Evolutionary conservation across 2,797 vertebrate genomes (phyloP).

Genomic region (Enteromius argenteus): DNA sequence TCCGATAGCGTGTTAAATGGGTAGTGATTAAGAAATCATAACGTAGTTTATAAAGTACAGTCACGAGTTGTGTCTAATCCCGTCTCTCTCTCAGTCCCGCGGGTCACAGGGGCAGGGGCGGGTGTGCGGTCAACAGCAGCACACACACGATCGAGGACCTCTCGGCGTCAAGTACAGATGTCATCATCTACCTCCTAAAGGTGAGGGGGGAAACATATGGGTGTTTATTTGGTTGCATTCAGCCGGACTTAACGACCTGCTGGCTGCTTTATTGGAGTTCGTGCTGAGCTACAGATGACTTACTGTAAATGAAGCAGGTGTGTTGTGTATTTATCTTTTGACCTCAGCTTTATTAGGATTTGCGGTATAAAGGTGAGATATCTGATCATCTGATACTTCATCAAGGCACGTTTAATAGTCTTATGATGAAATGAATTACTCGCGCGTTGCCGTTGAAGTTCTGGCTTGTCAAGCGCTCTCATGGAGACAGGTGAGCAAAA

Average conservation of each 20-base stretch:
- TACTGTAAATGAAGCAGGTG: background rate
- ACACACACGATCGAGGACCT: background rate
- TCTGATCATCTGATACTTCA: background rate
- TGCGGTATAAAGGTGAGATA: background rate
- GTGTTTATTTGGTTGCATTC: background rate
- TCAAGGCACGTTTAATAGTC: background rate
- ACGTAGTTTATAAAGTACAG: background rate
- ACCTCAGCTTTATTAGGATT: background rate
- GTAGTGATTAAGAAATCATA: background rate
- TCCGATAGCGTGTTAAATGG: background rate
- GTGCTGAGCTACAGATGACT: background rate
- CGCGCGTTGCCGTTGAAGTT: background rate
- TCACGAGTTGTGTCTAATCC: constrained; percentile 50
- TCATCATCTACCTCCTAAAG: constrained; percentile 31
- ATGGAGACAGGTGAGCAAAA: constrained; percentile 26
- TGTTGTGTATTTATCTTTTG: background rate
- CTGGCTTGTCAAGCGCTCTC: constrained; percentile 10
- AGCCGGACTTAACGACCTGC: background rate
- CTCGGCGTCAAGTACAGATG: constrained; percentile 54
- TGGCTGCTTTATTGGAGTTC: background rate
- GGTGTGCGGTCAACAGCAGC: background rate
- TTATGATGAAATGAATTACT: background rate
- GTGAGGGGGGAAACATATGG: constrained; percentile 17
- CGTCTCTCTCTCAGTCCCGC: background rate
- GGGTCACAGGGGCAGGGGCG: background rate